Evolutionary conservation across 2,888 invertebrate species (phyloP).

Genomic region (Unio delphinus): DNA sequence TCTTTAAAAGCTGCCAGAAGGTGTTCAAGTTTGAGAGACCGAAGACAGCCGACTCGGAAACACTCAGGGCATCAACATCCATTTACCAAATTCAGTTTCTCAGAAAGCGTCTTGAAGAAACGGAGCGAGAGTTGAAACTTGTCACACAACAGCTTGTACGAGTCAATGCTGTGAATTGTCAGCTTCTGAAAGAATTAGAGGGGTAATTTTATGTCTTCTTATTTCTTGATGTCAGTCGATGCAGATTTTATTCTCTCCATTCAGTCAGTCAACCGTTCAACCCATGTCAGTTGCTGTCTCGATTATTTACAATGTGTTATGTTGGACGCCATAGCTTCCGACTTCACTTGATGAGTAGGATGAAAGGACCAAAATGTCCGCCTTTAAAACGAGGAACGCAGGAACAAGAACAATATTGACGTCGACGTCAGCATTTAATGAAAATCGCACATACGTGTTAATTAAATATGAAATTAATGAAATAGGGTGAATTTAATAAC

Average conservation of each 20-base stretch:
- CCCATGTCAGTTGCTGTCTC: no score
- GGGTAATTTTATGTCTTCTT: conserved; percentile 17
- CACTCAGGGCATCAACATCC: conserved; percentile 25
- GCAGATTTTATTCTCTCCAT: neutral
- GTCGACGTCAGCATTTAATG: no score
- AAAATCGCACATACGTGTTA: no score
- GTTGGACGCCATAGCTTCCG: no score
- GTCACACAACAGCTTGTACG: conserved; percentile 30
- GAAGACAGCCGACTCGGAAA: conserved; percentile 17
- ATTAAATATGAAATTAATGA: no score
- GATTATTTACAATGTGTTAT: no score
- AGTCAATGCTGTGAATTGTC: conserved; percentile 30
- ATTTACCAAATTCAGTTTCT: conserved; percentile 36
- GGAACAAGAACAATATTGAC: no score
- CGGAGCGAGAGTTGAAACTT: conserved; percentile 31
- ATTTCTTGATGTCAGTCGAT: neutral
- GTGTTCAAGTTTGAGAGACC: conserved; percentile 33
- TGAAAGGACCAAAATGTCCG: no score
- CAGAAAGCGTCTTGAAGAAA: conserved; percentile 33
- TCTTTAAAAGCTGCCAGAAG: conserved; percentile 11
- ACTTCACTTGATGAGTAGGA: no score
- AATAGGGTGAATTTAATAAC: no score
- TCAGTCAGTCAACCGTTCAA: no score
- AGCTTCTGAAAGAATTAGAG: conserved; percentile 33
- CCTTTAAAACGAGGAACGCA: no score